A percentile compares a stretch with the other conserved stretches of the same genome.
Evolutionary conservation across 2,113 vertebrate species (phyloP).

Genomic region (Hymenochirus boettgeri): DNA sequence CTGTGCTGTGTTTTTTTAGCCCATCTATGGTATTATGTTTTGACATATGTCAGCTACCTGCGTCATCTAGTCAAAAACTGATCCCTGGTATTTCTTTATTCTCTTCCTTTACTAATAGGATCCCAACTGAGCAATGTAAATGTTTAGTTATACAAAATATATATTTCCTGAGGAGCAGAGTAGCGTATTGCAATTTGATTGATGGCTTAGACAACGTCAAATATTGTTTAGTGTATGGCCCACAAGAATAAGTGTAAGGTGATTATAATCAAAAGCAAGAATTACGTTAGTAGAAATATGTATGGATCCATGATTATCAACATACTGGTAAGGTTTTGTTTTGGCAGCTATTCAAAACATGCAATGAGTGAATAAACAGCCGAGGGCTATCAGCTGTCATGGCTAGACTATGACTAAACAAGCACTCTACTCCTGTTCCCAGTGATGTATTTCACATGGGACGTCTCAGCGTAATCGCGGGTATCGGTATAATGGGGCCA

Average conservation of each 20-base stretch:
- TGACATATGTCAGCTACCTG: constrained; percentile 42
- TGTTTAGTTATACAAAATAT: constrained; percentile 45
- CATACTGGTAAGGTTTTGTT: too few species aligned
- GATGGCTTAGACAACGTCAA: constrained; percentile 18
- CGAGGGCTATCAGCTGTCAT: too few species aligned
- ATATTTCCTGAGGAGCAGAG: constrained; percentile 45
- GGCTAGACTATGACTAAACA: too few species aligned
- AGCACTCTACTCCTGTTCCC: too few species aligned
- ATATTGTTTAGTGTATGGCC: neutral
- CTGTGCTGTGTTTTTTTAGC: constrained; percentile 46
- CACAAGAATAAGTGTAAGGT: constrained; percentile 7
- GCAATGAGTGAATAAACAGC: too few species aligned
- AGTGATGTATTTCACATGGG: too few species aligned
- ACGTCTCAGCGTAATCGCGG: too few species aligned
- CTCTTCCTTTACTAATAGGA: constrained; percentile 37
- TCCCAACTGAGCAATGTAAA: constrained; percentile 36
- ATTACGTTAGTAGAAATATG: too few species aligned
- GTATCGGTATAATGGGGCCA: too few species aligned
- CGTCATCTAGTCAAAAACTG: constrained; percentile 44
- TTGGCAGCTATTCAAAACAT: neutral
- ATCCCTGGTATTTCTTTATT: constrained; percentile 38
- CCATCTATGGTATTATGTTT: constrained; percentile 38
- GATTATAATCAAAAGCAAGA: too few species aligned
- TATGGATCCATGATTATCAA: too few species aligned
- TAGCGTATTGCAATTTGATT: constrained; percentile 35